Evolutionary conservation across 2,797 vertebrate genomes (phyloP).

Genomic region (Spinus pinus): DNA sequence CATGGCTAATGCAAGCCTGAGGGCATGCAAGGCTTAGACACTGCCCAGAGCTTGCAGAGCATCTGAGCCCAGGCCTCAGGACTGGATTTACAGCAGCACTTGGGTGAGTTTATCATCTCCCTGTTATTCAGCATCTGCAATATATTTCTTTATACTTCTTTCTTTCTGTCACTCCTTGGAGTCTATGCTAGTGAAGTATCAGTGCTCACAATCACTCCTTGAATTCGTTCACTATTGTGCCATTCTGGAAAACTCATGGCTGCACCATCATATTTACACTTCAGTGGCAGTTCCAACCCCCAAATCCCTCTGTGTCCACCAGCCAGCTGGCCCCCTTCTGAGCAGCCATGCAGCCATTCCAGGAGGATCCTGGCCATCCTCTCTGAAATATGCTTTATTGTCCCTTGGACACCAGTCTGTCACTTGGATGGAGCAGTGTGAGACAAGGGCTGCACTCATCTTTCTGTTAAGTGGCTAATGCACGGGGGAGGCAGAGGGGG

Average conservation of each 20-base stretch:
- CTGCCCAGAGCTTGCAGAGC: background rate
- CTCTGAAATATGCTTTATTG: background rate
- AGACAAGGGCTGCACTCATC: background rate
- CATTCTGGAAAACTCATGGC: background rate
- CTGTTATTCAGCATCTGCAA: background rate
- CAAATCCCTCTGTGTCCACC: background rate
- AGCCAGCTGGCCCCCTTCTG: background rate
- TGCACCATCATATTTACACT: background rate
- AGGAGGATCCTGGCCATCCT: background rate
- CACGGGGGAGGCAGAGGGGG: background rate
- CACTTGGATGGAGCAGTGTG: background rate
- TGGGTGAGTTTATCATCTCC: background rate
- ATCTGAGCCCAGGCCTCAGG: background rate
- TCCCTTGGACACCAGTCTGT: background rate
- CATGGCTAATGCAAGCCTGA: background rate
- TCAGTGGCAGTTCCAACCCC: background rate
- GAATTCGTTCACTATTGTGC: background rate
- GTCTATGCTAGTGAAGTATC: background rate
- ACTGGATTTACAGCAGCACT: background rate
- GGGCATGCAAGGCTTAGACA: background rate
- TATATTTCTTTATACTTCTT: background rate
- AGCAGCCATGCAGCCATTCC: background rate
- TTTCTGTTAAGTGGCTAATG: conserved; percentile 19
- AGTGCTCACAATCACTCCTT: background rate
- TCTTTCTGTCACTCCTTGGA: background rate